These are phyloP conservation scores for Zaprionus tsacasi DNA, from an alignment of 1,140 invertebrate species.

Conservation along the genomic window DNA sequence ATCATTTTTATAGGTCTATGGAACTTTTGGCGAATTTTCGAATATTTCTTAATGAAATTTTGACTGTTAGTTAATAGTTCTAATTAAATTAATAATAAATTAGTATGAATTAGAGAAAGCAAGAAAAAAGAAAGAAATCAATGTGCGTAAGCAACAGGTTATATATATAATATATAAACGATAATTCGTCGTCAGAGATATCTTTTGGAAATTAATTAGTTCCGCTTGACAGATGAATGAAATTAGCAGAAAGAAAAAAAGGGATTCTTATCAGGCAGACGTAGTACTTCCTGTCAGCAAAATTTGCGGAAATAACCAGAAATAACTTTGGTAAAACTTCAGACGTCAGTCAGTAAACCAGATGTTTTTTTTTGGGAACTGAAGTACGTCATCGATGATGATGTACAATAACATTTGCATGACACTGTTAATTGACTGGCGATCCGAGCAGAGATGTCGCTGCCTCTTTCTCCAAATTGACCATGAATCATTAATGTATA, in stretches of 20 bases:
- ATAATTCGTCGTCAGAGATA: background rate
- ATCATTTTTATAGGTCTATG: background rate
- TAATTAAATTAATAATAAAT: constrained; percentile 10
- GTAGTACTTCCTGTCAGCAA: constrained; percentile 19
- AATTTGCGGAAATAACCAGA: constrained; percentile 36
- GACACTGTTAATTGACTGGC: constrained; percentile 62
- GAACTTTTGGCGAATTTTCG: background rate
- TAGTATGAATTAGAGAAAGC: constrained; percentile 3
- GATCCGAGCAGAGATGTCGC: constrained; percentile 42
- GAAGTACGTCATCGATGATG: constrained; percentile 5
- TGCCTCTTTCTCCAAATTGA: constrained; percentile 1
- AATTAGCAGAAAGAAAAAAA: background rate
- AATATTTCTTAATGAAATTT: background rate
- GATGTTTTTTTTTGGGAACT: constrained; percentile 24
- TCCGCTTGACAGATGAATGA: constrained; percentile 16
- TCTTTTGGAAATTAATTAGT: constrained; percentile 2
- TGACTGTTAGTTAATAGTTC: constrained; percentile 5
- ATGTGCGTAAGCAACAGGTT: constrained; percentile 4
- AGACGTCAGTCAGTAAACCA: constrained; percentile 27
- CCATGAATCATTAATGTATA: constrained; percentile 52
- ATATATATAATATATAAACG: background rate
- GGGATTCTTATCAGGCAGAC: constrained; percentile 21
- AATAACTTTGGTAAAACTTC: constrained; percentile 5
- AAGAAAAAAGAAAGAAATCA: background rate
- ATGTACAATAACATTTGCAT: constrained; percentile 53